A percentile compares a stretch with the other conserved stretches of the same genome.
Conservation (phyloP, 1,140 invertebrate species). For the Lepeophtheirus salmonis region DNA sequence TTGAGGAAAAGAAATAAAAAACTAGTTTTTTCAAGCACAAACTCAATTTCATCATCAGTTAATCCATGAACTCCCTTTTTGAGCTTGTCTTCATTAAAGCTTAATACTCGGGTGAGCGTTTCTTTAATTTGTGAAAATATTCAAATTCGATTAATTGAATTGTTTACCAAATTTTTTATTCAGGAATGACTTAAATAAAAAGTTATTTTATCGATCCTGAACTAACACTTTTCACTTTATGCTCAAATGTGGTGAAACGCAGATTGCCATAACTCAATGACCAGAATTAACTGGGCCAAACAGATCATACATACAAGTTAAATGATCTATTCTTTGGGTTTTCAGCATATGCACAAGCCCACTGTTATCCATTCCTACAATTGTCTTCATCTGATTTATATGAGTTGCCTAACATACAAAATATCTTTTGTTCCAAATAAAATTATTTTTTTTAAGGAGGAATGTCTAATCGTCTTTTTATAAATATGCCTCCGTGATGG, state of each 20-base stretch:
- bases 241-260: constrained; percentile 77
- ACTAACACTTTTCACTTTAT: constrained; percentile 87
- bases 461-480: no score
- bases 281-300: constrained; percentile 75
- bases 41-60: constrained; percentile 75
- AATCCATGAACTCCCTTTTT: constrained; percentile 98
- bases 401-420: no score
- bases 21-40: constrained; percentile 96
- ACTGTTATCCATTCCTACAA: constrained; percentile 98
- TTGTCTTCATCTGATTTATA: constrained; percentile 97
- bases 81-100: constrained; percentile 95
- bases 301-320: constrained; percentile 94
- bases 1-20: constrained; percentile 97
- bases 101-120: constrained; percentile 92
- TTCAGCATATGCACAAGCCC: constrained; percentile 97
- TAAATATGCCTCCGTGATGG: no score
- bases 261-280: constrained; percentile 78
- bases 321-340: constrained; percentile 80
- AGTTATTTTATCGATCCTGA: constrained; percentile 88
- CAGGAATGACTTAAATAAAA: constrained; percentile 85
- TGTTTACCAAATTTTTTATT: constrained; percentile 88
- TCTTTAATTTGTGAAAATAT: constrained; percentile 92
- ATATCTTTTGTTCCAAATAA: no score
- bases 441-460: no score
- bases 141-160: constrained; percentile 97